A percentile compares a stretch with the other conserved stretches of the same genome.
These are phyloP conservation scores for Pristionchus maxplancki DNA, from an alignment of 2,888 invertebrate species.

Conservation along the genomic window DNA sequence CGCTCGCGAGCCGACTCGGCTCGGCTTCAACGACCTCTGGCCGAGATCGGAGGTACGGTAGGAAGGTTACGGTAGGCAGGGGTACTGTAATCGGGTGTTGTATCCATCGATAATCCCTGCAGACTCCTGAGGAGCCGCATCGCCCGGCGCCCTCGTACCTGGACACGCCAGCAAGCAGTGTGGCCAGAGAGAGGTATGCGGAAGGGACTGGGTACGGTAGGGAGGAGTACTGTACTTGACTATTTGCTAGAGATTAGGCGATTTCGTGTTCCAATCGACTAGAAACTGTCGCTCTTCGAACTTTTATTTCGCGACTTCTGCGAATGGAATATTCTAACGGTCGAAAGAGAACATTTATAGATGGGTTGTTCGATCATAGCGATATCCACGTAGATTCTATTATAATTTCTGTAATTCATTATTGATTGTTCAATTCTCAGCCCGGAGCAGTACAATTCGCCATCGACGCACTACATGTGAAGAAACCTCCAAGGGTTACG, in stretches of 20 bases:
- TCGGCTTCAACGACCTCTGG: constrained; percentile 17
- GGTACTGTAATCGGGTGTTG: neutral
- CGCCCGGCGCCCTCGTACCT: neutral
- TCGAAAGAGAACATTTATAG: no score
- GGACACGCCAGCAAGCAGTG: neutral
- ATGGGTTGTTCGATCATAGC: no score
- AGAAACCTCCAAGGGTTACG: neutral
- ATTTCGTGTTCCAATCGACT: no score
- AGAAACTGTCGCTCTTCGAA: no score
- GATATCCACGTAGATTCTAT: no score
- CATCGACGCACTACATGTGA: constrained; percentile 1
- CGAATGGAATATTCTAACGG: no score
- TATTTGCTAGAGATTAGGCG: no score
- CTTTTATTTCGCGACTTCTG: no score
- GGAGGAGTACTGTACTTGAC: no score
- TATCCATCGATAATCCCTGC: neutral
- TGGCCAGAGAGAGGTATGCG: constrained; percentile 14
- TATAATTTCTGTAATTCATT: neutral
- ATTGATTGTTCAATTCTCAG: neutral
- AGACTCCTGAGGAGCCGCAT: neutral
- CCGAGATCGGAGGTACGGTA: neutral
- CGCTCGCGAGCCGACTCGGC: neutral
- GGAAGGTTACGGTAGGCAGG: neutral
- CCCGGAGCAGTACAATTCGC: constrained; percentile 29
- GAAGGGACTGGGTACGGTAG: neutral